Base-by-base conservation (phyloP, 2,797 vertebrate genomes). In the Microctenopoma lineatum region DNA sequence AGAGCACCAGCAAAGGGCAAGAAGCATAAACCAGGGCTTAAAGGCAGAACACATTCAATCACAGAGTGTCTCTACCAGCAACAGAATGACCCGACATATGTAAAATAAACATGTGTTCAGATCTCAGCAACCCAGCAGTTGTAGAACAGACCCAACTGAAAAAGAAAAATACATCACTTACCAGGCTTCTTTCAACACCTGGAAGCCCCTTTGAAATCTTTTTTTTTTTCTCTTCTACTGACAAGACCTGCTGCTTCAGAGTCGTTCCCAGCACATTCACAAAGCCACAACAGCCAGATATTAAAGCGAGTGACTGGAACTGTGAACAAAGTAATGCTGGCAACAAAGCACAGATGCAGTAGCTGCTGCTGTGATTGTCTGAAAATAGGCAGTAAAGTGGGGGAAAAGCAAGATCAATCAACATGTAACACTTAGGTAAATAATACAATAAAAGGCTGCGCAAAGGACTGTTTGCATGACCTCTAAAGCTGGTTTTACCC, bases 271-370 rank as follows among this genome's bases (percentile, higher is more conserved):
- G 52, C 26, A 36, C 1, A 38, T 67, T 58, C 26, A 71, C 34
- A 62, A 62, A 62, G 16, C n/a, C 51, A 38, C 10, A 58, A 44
- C 65, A 38, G 45, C 7, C 7, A 27, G 45, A 0, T 44, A 34
- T 66, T 8, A 54, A 73, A 77, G 50, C 9, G 13, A 32, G 36
- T 7, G n/a, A 18, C 27, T 32, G 34, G 5, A 52, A 79, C 55
- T 70, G 39, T 67, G 60, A 75, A 84, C 66, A 81, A 62, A 83
- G 72, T 25, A 14, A 72, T 6, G 11, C 66, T 38, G 75, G 80
- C 59, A 75, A 70, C 79, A 79, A 66, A 75, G 50, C 56, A 41
- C 36, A 16, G 55, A 54, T 25, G 70, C 21, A 32, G 52, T 44
- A 18, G n/a, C 3, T 1, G 6, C 45, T 26, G 54, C 26, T n/a